Evolutionary conservation across 2,113 vertebrate genomes (phyloP).

Genomic region (Periophthalmus modestus): DNA sequence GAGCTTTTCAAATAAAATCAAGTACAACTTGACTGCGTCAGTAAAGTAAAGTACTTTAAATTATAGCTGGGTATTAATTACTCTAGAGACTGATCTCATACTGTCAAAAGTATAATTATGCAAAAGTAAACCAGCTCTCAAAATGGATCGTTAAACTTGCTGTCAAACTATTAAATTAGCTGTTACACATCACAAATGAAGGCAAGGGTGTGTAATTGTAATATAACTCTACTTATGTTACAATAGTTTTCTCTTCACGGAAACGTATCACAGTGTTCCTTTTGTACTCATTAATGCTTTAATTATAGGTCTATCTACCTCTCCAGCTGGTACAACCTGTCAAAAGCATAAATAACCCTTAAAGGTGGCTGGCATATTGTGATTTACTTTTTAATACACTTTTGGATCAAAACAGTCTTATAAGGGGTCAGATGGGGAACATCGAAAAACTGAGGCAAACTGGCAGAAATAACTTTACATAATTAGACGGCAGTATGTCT

Average conservation of each 20-base stretch:
- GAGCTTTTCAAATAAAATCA: constrained; percentile 50
- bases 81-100: neutral
- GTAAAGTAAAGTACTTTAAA: neutral
- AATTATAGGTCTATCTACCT: neutral
- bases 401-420: neutral
- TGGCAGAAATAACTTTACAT: constrained; percentile 13
- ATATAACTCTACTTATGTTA: neutral
- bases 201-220: neutral
- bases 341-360: too few species aligned
- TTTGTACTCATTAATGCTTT: neutral
- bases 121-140: neutral
- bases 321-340: neutral
- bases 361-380: neutral
- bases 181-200: neutral
- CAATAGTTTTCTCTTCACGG: neutral
- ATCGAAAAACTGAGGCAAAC: constrained; percentile 12
- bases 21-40: constrained; percentile 16
- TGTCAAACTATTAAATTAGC: neutral
- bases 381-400: neutral
- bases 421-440: neutral
- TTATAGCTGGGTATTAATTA: neutral
- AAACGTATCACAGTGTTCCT: neutral
- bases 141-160: neutral
- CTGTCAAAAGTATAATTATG: neutral
- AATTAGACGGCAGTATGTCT: constrained; percentile 19